Percentiles rank a stretch among this genome's conserved stretches.
Conservation (phyloP, 2,797 vertebrate species). For the Mionectes olivaceus region DNA sequence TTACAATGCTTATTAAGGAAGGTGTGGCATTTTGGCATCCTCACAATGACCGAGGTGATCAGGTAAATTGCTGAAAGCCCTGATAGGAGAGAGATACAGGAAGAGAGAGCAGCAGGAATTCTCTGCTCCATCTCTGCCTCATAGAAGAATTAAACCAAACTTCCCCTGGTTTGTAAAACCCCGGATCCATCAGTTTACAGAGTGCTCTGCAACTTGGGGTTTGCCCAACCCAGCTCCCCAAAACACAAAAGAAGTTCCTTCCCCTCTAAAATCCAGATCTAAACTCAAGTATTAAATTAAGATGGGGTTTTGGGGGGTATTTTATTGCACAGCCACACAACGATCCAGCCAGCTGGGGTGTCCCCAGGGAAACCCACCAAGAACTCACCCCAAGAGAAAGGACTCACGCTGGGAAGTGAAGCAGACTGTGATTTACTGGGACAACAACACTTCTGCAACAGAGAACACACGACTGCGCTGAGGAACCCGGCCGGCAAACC, state of each 20-base stretch:
- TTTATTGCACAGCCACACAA: background rate
- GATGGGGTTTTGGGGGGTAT: background rate
- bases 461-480: background rate
- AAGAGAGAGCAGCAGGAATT: background rate
- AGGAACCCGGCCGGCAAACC: background rate
- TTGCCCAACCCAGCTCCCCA: background rate
- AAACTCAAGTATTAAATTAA: background rate
- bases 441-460: background rate
- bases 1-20: background rate
- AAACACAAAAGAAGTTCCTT: background rate
- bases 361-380: background rate
- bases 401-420: background rate
- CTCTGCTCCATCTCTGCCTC: background rate
- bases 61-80: background rate
- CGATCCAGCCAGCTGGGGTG: background rate
- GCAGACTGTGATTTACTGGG: slow-evolving; percentile 51
- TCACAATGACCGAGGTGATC: background rate
- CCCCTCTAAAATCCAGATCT: background rate
- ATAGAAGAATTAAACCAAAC: background rate
- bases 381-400: background rate
- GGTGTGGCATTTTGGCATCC: background rate
- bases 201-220: accelerated
- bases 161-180: background rate
- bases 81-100: background rate
- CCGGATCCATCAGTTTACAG: background rate